Evolutionary conservation across 2,888 invertebrate species (phyloP).

Genomic region (Drosophila borborema): DNA sequence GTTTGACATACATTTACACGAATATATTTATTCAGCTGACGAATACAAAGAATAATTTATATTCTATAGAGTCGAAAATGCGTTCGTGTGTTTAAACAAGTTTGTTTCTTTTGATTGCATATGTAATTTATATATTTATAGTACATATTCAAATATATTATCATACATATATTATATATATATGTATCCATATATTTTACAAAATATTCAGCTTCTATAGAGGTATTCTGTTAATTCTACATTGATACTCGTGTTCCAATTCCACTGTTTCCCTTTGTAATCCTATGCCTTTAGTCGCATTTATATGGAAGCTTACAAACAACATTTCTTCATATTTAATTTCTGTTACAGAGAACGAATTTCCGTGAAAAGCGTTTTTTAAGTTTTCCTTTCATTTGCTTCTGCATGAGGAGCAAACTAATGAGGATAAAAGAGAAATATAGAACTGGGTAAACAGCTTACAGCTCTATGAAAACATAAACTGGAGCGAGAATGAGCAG

Average conservation of each 20-base stretch:
- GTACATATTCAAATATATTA: too few relatives aligned
- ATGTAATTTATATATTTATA: too few relatives aligned
- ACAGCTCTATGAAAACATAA: conserved; percentile 12
- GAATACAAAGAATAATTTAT: too few relatives aligned
- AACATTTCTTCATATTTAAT: neutral
- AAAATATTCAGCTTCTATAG: neutral
- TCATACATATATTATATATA: too few relatives aligned
- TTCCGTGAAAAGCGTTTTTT: conserved; percentile 13
- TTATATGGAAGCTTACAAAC: neutral
- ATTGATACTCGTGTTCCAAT: neutral
- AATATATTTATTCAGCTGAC: too few relatives aligned
- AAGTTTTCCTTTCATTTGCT: conserved; percentile 26
- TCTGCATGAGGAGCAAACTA: conserved; percentile 6
- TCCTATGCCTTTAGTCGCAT: neutral
- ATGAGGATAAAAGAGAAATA: conserved; percentile 2
- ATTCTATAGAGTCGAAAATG: too few relatives aligned
- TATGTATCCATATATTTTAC: too few relatives aligned
- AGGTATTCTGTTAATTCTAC: neutral
- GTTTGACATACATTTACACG: too few relatives aligned
- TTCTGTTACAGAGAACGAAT: conserved; percentile 1
- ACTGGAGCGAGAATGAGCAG: conserved; percentile 11
- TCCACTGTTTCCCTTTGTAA: neutral
- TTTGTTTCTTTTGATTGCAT: too few relatives aligned
- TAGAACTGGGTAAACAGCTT: conserved; percentile 34
- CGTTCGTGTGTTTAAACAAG: too few relatives aligned